Evolutionary conservation across 2,113 vertebrate genomes (phyloP), one percentile per base, ranked within the genome.

Genomic region (Opisthocomus hoazin): DNA sequence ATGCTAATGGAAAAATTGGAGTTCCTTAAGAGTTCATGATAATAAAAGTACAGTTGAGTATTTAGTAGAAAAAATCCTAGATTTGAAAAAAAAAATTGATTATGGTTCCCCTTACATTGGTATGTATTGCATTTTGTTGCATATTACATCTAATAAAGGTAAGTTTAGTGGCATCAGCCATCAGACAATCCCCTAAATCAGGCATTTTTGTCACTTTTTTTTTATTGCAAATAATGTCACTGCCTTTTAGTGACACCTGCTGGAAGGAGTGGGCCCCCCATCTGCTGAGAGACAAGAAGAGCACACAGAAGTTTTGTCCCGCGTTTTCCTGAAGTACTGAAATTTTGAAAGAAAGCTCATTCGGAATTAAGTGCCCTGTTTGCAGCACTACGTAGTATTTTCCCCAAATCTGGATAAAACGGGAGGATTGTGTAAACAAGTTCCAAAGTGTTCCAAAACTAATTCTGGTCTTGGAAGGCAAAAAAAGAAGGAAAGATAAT

Each of bases 211-310:
- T 53, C 30, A 29, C 20, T 56, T 69, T 57, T 58, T 65, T 39
- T 65, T 14, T 3, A 27, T 45, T 78, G 9, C 18, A 24, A 54
- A 36, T 43, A 45, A 70, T 85, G 74, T 43, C 71, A 79, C 83
- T 90, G 83, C 46, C 61, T 88, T 87, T 34, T 66, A 94, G 92
- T 84, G 90, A 94, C 91, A 81, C 88, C 86, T 97, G 10, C 93
- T 96, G 91, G 95, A 96, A 91, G 73, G 80, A 54, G 8, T 12
- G 22, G 41, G 50, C 79, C 51, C 69, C 71, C 73, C 21, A 73
- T 41, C 39, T 76, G 12, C 45, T 45, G 23, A 36, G 84, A 17
- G 58, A 69, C 32, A 81, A 27, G 16, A 50, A 37, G 46, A 76
- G 26, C 37, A 41, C 41, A 66, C 16, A 32, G 22, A 54, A 80